Evolutionary conservation across 2,888 invertebrate genomes (phyloP), one percentile per base, ranked within the genome.

Genomic region (Cetonia aurata): DNA sequence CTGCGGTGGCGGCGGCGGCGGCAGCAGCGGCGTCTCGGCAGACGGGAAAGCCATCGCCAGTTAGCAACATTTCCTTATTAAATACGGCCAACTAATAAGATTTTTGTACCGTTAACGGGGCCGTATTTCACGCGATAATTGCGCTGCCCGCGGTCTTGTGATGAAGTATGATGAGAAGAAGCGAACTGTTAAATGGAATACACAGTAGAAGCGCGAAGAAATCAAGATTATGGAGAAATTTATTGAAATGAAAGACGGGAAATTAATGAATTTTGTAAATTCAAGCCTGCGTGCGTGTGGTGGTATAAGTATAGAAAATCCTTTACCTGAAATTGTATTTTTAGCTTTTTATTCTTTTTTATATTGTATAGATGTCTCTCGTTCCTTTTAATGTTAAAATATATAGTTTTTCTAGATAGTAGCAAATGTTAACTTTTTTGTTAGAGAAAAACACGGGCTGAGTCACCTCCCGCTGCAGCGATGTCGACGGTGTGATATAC

Each of bases 21-120:
- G 48, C 59, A 15, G 50, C 15, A 15, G 50, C 50, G 15, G 19
- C 42, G 44, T 42, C 59, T 42, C 75, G 37, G 52, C 69, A 19
- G 52, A 50, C 33, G 15, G 13, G 56, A 66, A 53, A 77, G 77
- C 79, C 72, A 76, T 73, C 72, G 75, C 77, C 80, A 80, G 79
- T 83, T 82, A 81, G 82, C 81, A 81, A 83, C 84, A 83, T 83
- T 84, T 84, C 81, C 83, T 84, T 84, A 83, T 84, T 84, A 83
- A 83, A 83, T 81, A 83, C 83, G 80, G 75, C 75, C 80, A 81
- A 82, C 83, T 83, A 84, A 83, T 83, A 83, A 83, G 83, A 82
- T 80, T 81, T 81, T 56, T 69, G 69, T 67, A 56, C 56, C 55
- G 67, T 55, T 67, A 55, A 67, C 44, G 37, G 44, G 31, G 31